Conservation (phyloP, 2,888 invertebrate genomes). For the Phytoseiulus persimilis region DNA sequence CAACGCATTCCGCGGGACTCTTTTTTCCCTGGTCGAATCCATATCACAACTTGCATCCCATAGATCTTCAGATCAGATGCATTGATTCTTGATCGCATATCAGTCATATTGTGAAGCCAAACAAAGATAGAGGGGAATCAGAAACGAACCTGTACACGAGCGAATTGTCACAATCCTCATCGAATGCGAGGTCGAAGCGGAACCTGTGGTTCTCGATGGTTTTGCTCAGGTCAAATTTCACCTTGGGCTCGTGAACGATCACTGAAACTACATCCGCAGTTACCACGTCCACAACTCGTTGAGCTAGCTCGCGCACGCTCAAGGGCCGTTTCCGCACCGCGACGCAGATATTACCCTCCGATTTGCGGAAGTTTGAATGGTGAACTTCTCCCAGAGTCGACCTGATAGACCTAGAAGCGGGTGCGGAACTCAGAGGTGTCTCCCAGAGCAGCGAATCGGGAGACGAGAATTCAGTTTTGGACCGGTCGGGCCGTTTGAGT, state of each 20-base stretch:
- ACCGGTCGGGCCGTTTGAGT: too few species aligned
- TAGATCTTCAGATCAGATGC: too few species aligned
- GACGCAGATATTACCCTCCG: constrained; percentile 54
- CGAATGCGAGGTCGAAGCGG: constrained; percentile 95
- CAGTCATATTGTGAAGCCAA: too few species aligned
- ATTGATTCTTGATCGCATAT: background rate
- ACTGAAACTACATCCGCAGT: constrained; percentile 87
- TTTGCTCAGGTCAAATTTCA: constrained; percentile 94
- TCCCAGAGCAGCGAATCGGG: too few species aligned
- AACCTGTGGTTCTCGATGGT: constrained; percentile 95
- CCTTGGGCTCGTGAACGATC: constrained; percentile 82
- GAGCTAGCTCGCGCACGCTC: constrained; percentile 74
- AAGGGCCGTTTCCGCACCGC: constrained; percentile 92
- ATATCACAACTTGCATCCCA: background rate
- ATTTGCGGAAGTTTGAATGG: background rate
- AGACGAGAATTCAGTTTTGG: too few species aligned
- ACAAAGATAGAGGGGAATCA: too few species aligned
- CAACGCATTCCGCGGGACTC: background rate
- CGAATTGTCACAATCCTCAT: constrained; percentile 89
- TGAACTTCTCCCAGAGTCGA: background rate
- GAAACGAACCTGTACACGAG: constrained; percentile 65
- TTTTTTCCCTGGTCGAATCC: too few species aligned
- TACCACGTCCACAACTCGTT: constrained; percentile 90
- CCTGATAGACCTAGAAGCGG: background rate
- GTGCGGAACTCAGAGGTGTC: too few species aligned